Conservation (phyloP, 2,888 invertebrate genomes). For the Gymnocheta viridis region DNA sequence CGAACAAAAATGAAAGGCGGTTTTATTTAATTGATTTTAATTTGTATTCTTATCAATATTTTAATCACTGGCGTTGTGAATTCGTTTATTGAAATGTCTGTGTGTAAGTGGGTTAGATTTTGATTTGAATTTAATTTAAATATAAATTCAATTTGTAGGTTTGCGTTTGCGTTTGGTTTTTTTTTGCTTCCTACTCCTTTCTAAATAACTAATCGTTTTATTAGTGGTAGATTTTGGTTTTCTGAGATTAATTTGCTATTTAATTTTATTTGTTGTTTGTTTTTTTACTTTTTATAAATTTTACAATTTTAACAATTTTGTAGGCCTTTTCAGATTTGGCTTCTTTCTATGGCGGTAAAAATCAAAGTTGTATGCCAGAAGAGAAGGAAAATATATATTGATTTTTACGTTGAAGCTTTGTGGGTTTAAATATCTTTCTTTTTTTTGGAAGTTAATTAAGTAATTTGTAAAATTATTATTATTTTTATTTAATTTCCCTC, state of each 20-base stretch:
- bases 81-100: slow-evolving; percentile 58
- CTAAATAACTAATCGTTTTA: slow-evolving; percentile 4
- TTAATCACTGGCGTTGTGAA: slow-evolving; percentile 65
- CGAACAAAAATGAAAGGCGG: slow-evolving; percentile 44
- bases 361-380: slow-evolving; percentile 23
- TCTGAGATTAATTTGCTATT: slow-evolving; percentile 14
- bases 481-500: background rate
- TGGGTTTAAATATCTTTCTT: background rate
- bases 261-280: slow-evolving; percentile 13
- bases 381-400: slow-evolving; percentile 28
- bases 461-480: slow-evolving; percentile 33
- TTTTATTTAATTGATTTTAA: slow-evolving; percentile 58
- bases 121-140: slow-evolving; percentile 68
- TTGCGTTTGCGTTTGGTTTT: background rate
- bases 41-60: slow-evolving; percentile 63
- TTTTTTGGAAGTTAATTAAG: slow-evolving; percentile 47
- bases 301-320: slow-evolving; percentile 5
- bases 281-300: slow-evolving; percentile 19
- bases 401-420: slow-evolving; percentile 4
- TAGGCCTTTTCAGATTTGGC: slow-evolving; percentile 30
- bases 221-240: background rate
- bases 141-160: slow-evolving; percentile 53
- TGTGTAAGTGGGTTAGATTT: slow-evolving; percentile 42
- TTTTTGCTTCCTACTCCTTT: background rate
- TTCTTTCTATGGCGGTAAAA: slow-evolving; percentile 39